Evolutionary conservation across 2,797 vertebrate genomes (phyloP).

Genomic region (Melanotaenia trifasciata): DNA sequence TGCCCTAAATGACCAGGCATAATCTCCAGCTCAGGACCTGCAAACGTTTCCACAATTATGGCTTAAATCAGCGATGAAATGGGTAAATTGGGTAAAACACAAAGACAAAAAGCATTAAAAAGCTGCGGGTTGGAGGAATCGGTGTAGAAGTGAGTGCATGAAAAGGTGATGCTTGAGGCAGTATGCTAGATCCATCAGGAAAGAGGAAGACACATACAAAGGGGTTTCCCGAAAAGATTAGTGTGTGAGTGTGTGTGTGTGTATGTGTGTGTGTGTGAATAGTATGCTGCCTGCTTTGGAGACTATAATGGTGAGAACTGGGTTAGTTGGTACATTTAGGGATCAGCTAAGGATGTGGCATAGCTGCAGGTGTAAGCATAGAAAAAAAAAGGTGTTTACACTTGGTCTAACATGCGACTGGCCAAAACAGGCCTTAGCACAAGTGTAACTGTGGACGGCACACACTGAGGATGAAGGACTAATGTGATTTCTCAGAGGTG

Average conservation of each 20-base stretch:
- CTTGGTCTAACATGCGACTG: background rate
- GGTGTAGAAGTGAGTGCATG: background rate
- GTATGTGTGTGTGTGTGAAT: background rate
- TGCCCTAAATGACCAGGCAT: constrained; percentile 7
- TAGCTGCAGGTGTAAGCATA: background rate
- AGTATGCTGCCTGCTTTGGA: constrained; percentile 4
- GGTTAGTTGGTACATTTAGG: constrained; percentile 18
- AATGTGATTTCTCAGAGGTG: background rate
- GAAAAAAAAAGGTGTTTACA: background rate
- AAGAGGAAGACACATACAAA: constrained; percentile 53
- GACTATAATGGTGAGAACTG: constrained; percentile 15
- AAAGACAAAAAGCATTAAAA: background rate
- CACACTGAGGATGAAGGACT: background rate
- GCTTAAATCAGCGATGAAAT: background rate
- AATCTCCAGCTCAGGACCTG: constrained; percentile 10
- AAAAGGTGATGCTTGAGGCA: background rate
- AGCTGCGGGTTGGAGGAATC: background rate
- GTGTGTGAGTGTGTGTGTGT: constrained; percentile 6
- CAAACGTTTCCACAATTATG: constrained; percentile 6
- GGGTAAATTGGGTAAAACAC: background rate
- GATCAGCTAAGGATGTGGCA: constrained; percentile 24
- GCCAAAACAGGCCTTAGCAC: background rate
- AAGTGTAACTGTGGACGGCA: background rate
- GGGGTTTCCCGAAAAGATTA: constrained; percentile 33
- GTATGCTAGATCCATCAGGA: constrained; percentile 65